phyloP scores from a whole-genome alignment of 2,113 vertebrate species.

The Sprattus sprattus region DNA sequence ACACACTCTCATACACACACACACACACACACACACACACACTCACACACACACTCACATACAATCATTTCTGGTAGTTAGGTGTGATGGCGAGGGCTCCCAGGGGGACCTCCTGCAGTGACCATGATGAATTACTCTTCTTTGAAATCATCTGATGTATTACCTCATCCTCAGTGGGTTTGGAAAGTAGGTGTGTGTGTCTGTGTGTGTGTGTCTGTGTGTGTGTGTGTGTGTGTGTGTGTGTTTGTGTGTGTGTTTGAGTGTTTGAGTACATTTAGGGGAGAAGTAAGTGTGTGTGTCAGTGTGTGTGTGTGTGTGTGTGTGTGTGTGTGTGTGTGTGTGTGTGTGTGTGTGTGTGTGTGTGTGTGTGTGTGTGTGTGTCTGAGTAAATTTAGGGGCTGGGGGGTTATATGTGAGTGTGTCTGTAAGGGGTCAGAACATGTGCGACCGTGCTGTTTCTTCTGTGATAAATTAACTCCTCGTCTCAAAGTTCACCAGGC shows the following conservation, averaged over 20 bases:
- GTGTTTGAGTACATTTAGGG: not conserved
- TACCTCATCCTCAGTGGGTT: not conserved
- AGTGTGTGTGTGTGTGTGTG: not conserved
- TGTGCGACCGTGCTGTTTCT: not conserved
- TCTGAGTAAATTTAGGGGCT: no score
- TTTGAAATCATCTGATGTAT: slow-evolving; percentile 20
- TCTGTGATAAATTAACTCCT: slow-evolving; percentile 8
- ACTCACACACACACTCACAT: not conserved
- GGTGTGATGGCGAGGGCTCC: slow-evolving; percentile 11
- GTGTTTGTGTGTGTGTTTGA: slow-evolving; percentile 3
- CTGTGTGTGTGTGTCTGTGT: not conserved
- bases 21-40: not conserved
- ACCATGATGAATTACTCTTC: slow-evolving; percentile 24
- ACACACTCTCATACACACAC: not conserved
- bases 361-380: no score
- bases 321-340: not conserved
- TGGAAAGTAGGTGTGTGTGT: not conserved
- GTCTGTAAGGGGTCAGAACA: not conserved
- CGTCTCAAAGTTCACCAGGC: not conserved
- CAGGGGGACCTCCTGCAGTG: slow-evolving; percentile 20
- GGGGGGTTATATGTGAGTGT: not conserved
- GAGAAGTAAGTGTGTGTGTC: not conserved
- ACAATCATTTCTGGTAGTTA: slow-evolving; percentile 33
- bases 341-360: not conserved
- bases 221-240: slow-evolving; percentile 11